Conservation (phyloP, 2,888 invertebrate species). For the Catocala fraxini region DNA sequence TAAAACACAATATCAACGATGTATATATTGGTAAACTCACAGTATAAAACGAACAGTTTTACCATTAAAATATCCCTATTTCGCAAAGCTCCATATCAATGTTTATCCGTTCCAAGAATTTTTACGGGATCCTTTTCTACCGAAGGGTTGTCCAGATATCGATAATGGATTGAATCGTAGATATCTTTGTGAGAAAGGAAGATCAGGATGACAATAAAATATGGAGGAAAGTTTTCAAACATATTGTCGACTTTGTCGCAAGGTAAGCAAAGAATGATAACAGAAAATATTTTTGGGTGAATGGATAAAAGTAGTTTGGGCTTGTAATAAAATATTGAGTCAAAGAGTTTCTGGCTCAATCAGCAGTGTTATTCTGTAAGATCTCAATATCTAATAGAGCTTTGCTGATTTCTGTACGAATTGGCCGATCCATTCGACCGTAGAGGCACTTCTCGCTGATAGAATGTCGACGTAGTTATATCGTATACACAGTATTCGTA, state of each 20-base stretch:
- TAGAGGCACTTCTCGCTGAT: too few relatives aligned
- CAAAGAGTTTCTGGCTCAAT: too few relatives aligned
- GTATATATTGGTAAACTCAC: background rate
- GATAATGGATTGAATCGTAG: slow-evolving; percentile 29
- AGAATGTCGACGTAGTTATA: too few relatives aligned
- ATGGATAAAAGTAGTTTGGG: too few relatives aligned
- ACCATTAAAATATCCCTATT: slow-evolving; percentile 22
- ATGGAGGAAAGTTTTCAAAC: slow-evolving; percentile 20
- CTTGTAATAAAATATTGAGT: too few relatives aligned
- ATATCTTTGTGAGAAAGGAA: slow-evolving; percentile 18
- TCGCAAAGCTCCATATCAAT: slow-evolving; percentile 24
- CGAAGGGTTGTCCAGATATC: slow-evolving; percentile 32
- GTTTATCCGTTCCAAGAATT: slow-evolving; percentile 33
- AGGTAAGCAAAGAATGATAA: slow-evolving; percentile 5
- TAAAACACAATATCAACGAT: background rate
- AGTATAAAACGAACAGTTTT: background rate
- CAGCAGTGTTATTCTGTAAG: too few relatives aligned
- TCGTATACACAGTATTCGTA: too few relatives aligned
- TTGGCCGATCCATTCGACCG: too few relatives aligned
- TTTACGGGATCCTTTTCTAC: slow-evolving; percentile 30
- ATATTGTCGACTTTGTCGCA: slow-evolving; percentile 5
- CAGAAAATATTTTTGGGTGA: background rate
- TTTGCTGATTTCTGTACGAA: too few relatives aligned
- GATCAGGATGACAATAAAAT: slow-evolving; percentile 29
- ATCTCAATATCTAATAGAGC: too few relatives aligned